Percentiles rank a stretch among this genome's conserved stretches.
Evolutionary conservation across 2,888 invertebrate genomes (phyloP).

Genomic region (Idaea dimidiata): DNA sequence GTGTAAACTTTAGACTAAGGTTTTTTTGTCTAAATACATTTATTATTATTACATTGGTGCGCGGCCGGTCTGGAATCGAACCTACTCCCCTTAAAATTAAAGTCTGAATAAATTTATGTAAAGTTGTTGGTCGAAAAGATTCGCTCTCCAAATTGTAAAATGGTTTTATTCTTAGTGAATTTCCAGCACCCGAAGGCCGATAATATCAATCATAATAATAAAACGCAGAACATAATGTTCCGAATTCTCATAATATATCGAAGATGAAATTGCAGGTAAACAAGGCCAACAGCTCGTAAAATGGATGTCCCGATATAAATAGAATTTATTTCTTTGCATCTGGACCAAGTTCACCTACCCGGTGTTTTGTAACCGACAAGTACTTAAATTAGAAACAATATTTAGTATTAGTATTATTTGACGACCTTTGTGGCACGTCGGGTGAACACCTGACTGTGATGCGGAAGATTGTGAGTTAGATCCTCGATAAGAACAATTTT

Average conservation of each 20-base stretch:
- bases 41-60: too few relatives aligned
- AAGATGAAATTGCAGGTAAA: constrained; percentile 29
- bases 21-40: too few relatives aligned
- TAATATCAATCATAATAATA: background rate
- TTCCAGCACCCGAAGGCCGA: background rate
- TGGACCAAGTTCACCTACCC: constrained; percentile 31
- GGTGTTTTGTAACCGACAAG: background rate
- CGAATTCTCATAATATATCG: constrained; percentile 10
- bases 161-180: background rate
- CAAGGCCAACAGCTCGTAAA: constrained; percentile 28
- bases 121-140: background rate
- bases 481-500: too few relatives aligned
- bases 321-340: constrained; percentile 31
- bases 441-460: too few relatives aligned
- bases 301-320: constrained; percentile 22
- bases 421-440: too few relatives aligned
- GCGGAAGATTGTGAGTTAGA: too few relatives aligned
- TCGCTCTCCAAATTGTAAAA: background rate
- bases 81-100: too few relatives aligned
- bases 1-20: too few relatives aligned
- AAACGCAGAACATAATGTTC: background rate
- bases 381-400: background rate
- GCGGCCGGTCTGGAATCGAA: too few relatives aligned
- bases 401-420: too few relatives aligned
- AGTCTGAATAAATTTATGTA: background rate